Evolutionary conservation across 2,113 vertebrate genomes (phyloP), one percentile per base, ranked within the genome.

Genomic region (Orientallactaga bullata): DNA sequence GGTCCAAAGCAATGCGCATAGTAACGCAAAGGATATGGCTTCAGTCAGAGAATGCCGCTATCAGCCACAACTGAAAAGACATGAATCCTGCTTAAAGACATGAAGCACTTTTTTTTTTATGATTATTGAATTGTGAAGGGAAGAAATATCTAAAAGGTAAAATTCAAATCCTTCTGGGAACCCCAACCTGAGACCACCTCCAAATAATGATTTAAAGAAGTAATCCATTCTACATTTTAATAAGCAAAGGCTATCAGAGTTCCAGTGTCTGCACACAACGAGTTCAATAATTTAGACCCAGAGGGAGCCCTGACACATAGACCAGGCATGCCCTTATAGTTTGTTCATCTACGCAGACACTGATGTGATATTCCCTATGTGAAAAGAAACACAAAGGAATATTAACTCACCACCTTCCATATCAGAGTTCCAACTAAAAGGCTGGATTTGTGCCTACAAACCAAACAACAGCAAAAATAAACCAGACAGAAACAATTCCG

Each of bases 11-110:
- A 90, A 91, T 63, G 51, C 74, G 94, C 79, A 35, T 94, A 95
- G 88, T 80, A 88, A 80, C 87, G 83, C 71, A 66, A 84, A 97
- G 83, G 37, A 89, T 95, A 93, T 90, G 47, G 37, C 55, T 96
- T 88, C 95, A 84, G 66, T 89, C 80, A 66, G 28, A 66, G 60
- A 94, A 97, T 95, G 95, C 68, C 88, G 68, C 15, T 93, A 89
- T 96, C 97, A 96, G 94, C 55, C 90, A 93, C 90, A 95, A 97
- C 85, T 96, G 95, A 88, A 97, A 97, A 95, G 71, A 69, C 63
- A 79, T 35, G 61, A 95, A 82, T 91, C 81, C 63, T 91, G 61
- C 58, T 47, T 79, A 83, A 94, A 94, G 37, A 94, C 23, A 88
- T 12, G 3, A 96, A 93, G 79, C 30, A 65, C 77, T 90, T 93